Conservation (phyloP, 2,797 vertebrate species). For the Sebastes hubbsi region DNA sequence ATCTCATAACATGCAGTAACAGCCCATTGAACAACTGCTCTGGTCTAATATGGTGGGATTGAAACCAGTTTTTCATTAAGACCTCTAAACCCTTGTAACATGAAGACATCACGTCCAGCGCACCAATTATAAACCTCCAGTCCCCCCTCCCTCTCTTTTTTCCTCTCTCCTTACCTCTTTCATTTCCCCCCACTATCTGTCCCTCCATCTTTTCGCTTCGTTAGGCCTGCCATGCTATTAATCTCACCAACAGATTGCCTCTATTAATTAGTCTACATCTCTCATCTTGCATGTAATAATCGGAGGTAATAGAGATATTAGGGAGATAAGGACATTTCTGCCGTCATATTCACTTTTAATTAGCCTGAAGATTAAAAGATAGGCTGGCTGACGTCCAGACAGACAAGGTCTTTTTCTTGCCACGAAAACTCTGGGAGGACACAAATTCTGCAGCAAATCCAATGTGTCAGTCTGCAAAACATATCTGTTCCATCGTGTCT, state of each 20-base stretch:
- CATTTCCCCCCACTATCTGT: slow-evolving; percentile 51
- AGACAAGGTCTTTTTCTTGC: slow-evolving; percentile 34
- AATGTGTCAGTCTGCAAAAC: slow-evolving; percentile 44
- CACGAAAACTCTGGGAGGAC: slow-evolving; percentile 4
- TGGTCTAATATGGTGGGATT: background rate
- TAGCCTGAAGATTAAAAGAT: slow-evolving; percentile 62
- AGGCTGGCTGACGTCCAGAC: slow-evolving; percentile 26
- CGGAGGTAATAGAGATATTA: slow-evolving; percentile 73
- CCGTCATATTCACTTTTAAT: slow-evolving; percentile 69
- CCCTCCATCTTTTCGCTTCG: slow-evolving; percentile 57
- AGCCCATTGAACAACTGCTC: background rate
- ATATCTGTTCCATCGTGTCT: slow-evolving; percentile 22
- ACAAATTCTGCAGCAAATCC: slow-evolving; percentile 16
- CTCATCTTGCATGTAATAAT: slow-evolving; percentile 74
- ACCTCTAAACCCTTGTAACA: background rate
- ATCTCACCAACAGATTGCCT: slow-evolving; percentile 73
- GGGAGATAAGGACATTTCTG: slow-evolving; percentile 62
- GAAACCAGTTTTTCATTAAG: background rate
- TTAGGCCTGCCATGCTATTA: slow-evolving; percentile 64
- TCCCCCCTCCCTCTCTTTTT: background rate
- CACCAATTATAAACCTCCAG: background rate
- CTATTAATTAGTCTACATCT: slow-evolving; percentile 75
- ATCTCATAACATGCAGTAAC: background rate
- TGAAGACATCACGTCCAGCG: slow-evolving; percentile 15
- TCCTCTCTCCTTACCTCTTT: slow-evolving; percentile 17